A percentile compares a stretch with the other conserved stretches of the same genome.
These are phyloP conservation scores for Clarias platycephalus DNA, from an alignment of 2,797 vertebrate species.

Conservation along the genomic window DNA sequence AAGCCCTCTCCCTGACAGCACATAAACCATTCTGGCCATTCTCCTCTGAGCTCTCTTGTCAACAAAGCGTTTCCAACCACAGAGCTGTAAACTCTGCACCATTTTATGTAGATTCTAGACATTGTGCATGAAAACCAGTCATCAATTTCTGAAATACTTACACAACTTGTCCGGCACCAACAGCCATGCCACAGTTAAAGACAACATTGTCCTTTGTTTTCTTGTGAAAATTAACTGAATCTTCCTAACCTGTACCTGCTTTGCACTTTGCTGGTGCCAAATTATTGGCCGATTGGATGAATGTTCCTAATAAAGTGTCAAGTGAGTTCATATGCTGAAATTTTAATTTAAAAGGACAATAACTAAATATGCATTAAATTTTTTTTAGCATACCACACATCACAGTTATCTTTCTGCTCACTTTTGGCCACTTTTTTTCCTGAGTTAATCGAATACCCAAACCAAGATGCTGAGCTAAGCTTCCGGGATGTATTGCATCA, in stretches of 20 bases:
- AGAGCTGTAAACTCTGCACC: background rate
- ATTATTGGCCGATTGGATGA: background rate
- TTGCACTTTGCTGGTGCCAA: background rate
- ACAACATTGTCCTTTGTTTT: background rate
- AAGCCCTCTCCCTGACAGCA: background rate
- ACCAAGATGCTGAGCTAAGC: slow-evolving; percentile 8
- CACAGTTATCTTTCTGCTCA: background rate
- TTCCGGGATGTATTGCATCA: slow-evolving; percentile 17
- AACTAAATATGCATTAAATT: too few relatives aligned
- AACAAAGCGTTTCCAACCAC: background rate
- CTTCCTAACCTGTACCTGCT: background rate
- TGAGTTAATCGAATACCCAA: background rate
- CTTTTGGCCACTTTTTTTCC: background rate
- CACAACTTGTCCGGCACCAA: background rate
- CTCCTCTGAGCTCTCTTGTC: background rate
- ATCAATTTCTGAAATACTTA: background rate
- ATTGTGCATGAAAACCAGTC: background rate
- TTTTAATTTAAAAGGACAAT: background rate
- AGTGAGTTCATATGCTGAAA: background rate
- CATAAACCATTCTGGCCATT: background rate
- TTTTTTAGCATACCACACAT: background rate
- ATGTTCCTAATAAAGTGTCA: background rate
- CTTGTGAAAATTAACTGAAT: background rate
- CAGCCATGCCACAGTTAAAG: background rate
- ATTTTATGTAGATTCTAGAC: background rate